Evolutionary conservation across 2,113 vertebrate genomes (phyloP), one percentile per base, ranked within the genome.

Genomic region (Alligator sinensis): DNA sequence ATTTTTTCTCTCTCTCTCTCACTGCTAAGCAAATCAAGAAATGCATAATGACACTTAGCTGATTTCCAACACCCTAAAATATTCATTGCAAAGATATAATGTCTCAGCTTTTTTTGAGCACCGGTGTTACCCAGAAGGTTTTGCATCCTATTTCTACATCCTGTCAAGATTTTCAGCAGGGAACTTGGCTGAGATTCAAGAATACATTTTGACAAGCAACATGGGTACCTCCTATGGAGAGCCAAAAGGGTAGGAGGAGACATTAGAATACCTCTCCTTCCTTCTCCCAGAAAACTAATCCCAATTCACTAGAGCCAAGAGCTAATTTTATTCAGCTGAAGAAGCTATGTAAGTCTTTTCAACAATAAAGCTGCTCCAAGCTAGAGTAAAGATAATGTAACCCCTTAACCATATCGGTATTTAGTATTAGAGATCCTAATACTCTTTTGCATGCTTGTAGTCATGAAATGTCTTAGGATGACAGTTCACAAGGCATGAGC

Each of bases 101-200:
- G 86, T 57, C 7, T 81, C 80, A 78, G 5, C 21, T 30, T 88
- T 93, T 94, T 89, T 77, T 84, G 74, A 77, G 66, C 80, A 91
- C n/a, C n/a, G 86, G 72, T 82, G 19, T 77, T 91, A 89, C 10
- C 62, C 16, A 87, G 27, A 76, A 15, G 82, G 75, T 59, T 80
- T 2, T 55, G 5, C 78, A 92, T 89, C 84, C 86, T 6, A 6
- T 96, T 92, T 91, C 90, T 9, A 79, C 5, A 83, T 87, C 70
- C 30, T 94, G 88, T 90, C 90, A 87, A 91, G 89, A 77, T 92
- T 77, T 91, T 95, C 80, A 59, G 81, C 34, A 75, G 74, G 34
- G 0, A 25, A 90, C 68, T 92, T 87, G 7, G 3, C 58, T 93
- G 75, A 61, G 19, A 91, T 75, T 95, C 17, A 93, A 88, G 97